phyloP scores from a whole-genome alignment of 1,140 invertebrate genomes.

The Copidosoma floridanum region DNA sequence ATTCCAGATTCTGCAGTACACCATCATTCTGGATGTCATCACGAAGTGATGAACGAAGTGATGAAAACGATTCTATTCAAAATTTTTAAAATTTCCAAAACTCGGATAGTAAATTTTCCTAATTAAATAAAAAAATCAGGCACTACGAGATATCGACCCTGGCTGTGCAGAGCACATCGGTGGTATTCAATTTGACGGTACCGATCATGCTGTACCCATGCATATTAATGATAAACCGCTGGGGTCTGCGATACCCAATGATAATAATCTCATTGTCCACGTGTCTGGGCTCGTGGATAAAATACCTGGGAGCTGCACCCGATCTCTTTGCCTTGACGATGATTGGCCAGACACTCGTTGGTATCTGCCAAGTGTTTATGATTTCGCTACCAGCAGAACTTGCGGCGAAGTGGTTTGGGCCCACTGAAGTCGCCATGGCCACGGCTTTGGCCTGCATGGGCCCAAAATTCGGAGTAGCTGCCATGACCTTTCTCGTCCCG shows the following conservation, averaged over 20 bases:
- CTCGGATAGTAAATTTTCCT: no score
- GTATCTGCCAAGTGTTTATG: constrained; percentile 55
- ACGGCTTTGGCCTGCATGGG: neutral
- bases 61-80: no score
- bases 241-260: constrained; percentile 38
- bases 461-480: neutral
- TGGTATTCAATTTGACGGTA: constrained; percentile 69
- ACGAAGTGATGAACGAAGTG: constrained; percentile 29
- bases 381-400: neutral
- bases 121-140: no score
- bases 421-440: neutral
- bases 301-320: neutral
- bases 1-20: constrained; percentile 49
- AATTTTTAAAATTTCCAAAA: no score
- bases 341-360: constrained; percentile 38
- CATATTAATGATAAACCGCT: constrained; percentile 61
- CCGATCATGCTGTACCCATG: constrained; percentile 68
- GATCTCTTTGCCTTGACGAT: neutral
- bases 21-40: constrained; percentile 45
- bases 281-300: neutral
- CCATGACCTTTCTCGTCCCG: neutral
- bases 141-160: constrained; percentile 51
- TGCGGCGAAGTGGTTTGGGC: neutral
- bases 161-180: constrained; percentile 64
- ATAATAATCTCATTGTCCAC: neutral